Base-by-base conservation (phyloP, 2,797 vertebrate species). In the Hyperoplus lanceolatus region DNA sequence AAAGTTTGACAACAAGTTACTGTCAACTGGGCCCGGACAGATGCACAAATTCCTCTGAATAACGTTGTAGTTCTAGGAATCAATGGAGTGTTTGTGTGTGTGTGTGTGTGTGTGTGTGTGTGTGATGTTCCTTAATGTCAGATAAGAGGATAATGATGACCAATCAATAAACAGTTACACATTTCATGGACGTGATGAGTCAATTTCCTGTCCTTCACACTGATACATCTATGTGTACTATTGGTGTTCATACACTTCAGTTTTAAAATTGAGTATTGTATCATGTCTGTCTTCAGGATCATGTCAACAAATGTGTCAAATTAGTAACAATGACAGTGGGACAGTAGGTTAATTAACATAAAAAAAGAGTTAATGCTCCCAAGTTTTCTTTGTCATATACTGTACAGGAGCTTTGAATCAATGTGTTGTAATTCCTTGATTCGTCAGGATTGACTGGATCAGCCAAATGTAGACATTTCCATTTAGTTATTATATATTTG, bases 71-170 rank as follows among this genome's bases (percentile, higher is more conserved):
- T 41, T 66, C 66, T 85, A 79, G 72, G 82, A 83, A 88, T 79
- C 67, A 82, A 66, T 83, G 80, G 86, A 91, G 89, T 75, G 77
- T 65, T 75, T 84, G 85, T 85, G 16, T 64, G 9, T 56, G 29
- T 56, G 38, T 66, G 51, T 43, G n/a, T 67, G 54, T 58, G 38
- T 57, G 4, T 73, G 38, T 75, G 73, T 59, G 55, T 36, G n/a
- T 15, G 12, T 62, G 53, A 2, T 29, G 29, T 29, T 29, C 29
- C 29, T 29, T 81, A 42, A 42, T 70, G 75, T 77, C 79, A 80
- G 76, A 51, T 45, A 14, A 54, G 9, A 71, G 36, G 59, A 79
- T 16, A 11, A 15, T 21, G 49, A 21, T 18, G 54, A 55, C 73
- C 15, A 6, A 11, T 55, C 18, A 69, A 12, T 63, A 38, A 48